Percentiles rank a stretch among this genome's conserved stretches.
phyloP scores from a whole-genome alignment of 2,888 invertebrate species.

The Agrotis clavis region DNA sequence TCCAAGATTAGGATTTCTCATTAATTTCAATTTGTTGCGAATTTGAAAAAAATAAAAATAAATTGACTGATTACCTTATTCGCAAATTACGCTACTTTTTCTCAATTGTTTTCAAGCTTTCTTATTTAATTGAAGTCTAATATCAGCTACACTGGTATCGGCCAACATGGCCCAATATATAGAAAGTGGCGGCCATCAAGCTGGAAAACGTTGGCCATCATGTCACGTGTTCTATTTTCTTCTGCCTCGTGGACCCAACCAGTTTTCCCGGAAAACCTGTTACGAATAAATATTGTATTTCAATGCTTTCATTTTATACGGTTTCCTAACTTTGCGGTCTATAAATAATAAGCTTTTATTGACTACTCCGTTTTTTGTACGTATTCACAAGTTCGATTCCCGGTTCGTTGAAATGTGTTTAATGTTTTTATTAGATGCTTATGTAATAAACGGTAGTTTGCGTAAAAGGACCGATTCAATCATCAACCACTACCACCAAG shows the following conservation, averaged over 20 bases:
- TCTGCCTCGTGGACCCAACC: slow-evolving; percentile 17
- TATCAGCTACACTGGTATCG: not conserved
- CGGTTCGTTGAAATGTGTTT: not conserved
- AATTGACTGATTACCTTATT: too few relatives aligned
- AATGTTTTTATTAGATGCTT: not conserved
- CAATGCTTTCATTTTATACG: slow-evolving; percentile 6
- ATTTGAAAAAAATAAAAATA: too few relatives aligned
- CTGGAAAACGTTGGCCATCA: not conserved
- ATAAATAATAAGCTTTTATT: slow-evolving; percentile 3
- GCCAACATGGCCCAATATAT: slow-evolving; percentile 31
- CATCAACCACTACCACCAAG: too few relatives aligned
- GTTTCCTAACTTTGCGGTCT: slow-evolving; percentile 10
- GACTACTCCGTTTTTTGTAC: not conserved
- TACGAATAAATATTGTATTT: slow-evolving; percentile 17
- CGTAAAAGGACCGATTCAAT: too few relatives aligned
- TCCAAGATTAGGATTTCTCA: too few relatives aligned
- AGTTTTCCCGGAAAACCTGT: slow-evolving; percentile 32
- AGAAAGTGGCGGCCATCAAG: not conserved
- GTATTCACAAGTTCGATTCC: slow-evolving; percentile 18
- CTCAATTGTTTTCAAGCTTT: not conserved
- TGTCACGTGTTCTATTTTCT: slow-evolving; percentile 28
- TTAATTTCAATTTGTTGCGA: not conserved
- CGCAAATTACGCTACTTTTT: not conserved
- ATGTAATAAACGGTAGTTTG: too few relatives aligned
- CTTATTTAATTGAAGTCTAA: not conserved